Conservation (phyloP, 2,113 vertebrate genomes). For the Notothenia rossii region DNA sequence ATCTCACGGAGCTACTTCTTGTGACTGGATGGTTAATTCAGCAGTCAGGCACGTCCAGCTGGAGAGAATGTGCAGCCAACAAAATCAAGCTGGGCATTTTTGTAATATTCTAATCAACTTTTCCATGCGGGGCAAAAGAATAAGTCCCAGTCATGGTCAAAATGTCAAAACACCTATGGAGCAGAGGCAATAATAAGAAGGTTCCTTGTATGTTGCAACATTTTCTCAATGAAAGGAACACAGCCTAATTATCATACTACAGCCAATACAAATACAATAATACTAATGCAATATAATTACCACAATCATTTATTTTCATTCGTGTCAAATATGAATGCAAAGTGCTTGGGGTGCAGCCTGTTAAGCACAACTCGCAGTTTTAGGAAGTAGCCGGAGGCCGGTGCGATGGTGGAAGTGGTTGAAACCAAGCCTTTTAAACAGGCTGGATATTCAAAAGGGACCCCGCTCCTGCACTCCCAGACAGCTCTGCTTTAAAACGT, state of each 20-base stretch:
- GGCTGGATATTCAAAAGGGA: constrained; percentile 66
- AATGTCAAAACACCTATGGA: not conserved
- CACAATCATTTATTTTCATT: constrained; percentile 21
- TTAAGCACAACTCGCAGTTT: constrained; percentile 61
- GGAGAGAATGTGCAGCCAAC: not conserved
- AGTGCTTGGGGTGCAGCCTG: constrained; percentile 48
- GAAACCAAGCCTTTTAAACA: constrained; percentile 71
- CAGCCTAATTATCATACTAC: not conserved
- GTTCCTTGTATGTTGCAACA: no score
- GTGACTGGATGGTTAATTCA: not conserved
- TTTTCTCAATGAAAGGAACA: not conserved
- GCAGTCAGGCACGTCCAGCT: not conserved
- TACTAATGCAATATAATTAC: constrained; percentile 3
- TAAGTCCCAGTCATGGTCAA: not conserved
- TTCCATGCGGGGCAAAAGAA: not conserved
- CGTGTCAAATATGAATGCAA: constrained; percentile 18
- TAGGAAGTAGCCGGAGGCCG: constrained; percentile 60
- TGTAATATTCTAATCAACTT: constrained; percentile 7
- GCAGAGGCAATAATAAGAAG: not conserved
- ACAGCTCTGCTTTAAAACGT: constrained; percentile 63
- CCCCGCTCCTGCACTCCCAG: constrained; percentile 48
- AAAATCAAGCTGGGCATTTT: constrained; percentile 1
- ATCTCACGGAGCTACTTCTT: constrained; percentile 5
- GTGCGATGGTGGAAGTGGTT: constrained; percentile 60
- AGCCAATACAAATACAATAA: not conserved